phyloP scores from a whole-genome alignment of 2,797 vertebrate species.

The Gila robusta region DNA sequence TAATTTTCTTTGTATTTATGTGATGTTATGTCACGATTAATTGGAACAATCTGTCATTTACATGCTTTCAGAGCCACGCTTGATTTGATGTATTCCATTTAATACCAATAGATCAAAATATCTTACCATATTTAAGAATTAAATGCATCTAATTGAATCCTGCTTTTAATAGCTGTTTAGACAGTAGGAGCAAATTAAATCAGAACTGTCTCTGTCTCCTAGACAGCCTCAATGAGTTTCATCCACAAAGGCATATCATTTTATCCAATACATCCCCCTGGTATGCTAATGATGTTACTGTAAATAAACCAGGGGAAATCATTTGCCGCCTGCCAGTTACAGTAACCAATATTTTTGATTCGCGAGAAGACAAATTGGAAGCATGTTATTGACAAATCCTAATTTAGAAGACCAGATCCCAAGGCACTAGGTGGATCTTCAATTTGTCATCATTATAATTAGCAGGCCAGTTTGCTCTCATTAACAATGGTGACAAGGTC shows the following conservation, averaged over 20 bases:
- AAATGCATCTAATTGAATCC: constrained; percentile 26
- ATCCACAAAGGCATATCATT: constrained; percentile 65
- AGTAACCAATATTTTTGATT: constrained; percentile 84
- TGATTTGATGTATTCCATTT: constrained; percentile 20
- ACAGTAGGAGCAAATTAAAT: constrained; percentile 40
- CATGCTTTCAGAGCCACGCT: background rate
- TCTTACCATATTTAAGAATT: constrained; percentile 7
- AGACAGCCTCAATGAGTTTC: constrained; percentile 47
- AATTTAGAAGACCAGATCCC: constrained; percentile 77
- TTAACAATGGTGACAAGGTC: constrained; percentile 28
- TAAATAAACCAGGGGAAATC: constrained; percentile 75
- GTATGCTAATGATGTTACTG: constrained; percentile 73
- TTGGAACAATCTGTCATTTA: constrained; percentile 9
- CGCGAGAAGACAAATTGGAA: constrained; percentile 79
- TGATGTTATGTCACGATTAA: constrained; percentile 3
- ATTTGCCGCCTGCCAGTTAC: constrained; percentile 77
- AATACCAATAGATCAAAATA: background rate
- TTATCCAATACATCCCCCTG: constrained; percentile 71
- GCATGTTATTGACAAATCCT: constrained; percentile 84
- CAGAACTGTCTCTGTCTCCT: constrained; percentile 37
- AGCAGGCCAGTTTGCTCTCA: constrained; percentile 63
- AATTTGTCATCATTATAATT: constrained; percentile 77
- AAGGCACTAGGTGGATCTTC: constrained; percentile 71
- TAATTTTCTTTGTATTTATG: background rate
- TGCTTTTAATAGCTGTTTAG: constrained; percentile 51